phyloP scores from a whole-genome alignment of 2,113 vertebrate species.

The Chunga burmeisteri region DNA sequence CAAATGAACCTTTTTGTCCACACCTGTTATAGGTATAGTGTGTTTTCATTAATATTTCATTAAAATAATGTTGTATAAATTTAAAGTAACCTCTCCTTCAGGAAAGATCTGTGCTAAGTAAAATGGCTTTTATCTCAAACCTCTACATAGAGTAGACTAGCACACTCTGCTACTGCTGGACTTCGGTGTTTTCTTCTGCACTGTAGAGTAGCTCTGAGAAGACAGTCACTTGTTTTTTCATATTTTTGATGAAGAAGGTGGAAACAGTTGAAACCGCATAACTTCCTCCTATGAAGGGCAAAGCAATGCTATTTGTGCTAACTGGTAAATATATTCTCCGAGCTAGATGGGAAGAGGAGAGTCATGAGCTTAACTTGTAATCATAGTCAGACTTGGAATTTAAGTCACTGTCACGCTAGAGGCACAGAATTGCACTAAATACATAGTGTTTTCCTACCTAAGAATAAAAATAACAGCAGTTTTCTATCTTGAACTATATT shows the following conservation, averaged over 20 bases:
- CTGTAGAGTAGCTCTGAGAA: neutral
- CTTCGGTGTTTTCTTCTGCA: neutral
- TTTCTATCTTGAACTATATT: neutral
- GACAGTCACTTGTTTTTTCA: neutral
- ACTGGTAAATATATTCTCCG: neutral
- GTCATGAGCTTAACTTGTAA: neutral
- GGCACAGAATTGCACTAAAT: neutral
- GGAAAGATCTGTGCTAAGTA: neutral
- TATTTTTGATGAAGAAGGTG: neutral
- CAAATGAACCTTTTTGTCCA: neutral
- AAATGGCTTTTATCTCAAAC: neutral
- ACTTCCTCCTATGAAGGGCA: neutral
- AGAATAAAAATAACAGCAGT: neutral
- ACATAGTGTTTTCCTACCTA: neutral
- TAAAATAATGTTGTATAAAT: neutral
- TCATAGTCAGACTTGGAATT: neutral
- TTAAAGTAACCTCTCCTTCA: neutral
- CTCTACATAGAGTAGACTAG: neutral
- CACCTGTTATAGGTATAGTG: neutral
- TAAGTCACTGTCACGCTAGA: neutral
- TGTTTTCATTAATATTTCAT: neutral
- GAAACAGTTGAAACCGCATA: neutral
- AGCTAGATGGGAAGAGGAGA: neutral
- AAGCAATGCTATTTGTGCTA: neutral
- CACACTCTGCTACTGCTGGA: neutral